phyloP scores from a whole-genome alignment of 2,797 vertebrate genomes.

The Takifugu ocellatus region DNA sequence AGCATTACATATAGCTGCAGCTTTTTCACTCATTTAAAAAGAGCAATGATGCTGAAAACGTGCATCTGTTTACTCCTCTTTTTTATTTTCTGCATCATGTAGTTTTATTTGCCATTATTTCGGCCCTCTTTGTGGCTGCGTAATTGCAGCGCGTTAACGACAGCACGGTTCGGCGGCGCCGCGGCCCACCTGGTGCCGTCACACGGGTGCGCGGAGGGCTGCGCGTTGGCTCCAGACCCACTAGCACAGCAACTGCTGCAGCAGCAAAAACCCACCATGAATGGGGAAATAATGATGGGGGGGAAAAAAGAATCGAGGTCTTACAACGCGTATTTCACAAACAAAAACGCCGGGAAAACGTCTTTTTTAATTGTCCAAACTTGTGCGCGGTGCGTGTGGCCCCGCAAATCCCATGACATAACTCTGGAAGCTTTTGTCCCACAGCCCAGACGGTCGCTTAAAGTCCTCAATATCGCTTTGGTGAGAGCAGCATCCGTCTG shows the following conservation, averaged over 20 bases:
- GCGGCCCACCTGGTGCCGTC: slow-evolving; percentile 77
- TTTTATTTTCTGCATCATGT: slow-evolving; percentile 94
- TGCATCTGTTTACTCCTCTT: slow-evolving; percentile 93
- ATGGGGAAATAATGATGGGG: too few relatives aligned
- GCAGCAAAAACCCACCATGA: neutral
- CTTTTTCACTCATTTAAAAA: slow-evolving; percentile 65
- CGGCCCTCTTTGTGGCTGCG: slow-evolving; percentile 77
- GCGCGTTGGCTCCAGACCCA: neutral
- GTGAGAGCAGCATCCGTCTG: neutral
- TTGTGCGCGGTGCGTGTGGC: slow-evolving; percentile 20
- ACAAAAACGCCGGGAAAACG: slow-evolving; percentile 10
- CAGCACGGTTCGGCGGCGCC: slow-evolving; percentile 72
- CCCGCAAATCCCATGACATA: slow-evolving; percentile 34
- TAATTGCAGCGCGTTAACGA: slow-evolving; percentile 76
- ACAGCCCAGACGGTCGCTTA: slow-evolving; percentile 29
- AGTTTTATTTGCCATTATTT: slow-evolving; percentile 92
- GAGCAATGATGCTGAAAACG: slow-evolving; percentile 88
- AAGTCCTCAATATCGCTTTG: slow-evolving; percentile 44
- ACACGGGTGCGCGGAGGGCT: slow-evolving; percentile 26
- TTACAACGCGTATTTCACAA: too few relatives aligned
- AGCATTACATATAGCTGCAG: neutral
- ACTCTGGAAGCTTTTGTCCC: slow-evolving; percentile 25
- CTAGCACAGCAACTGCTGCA: neutral
- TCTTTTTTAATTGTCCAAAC: slow-evolving; percentile 17
- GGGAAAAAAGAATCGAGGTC: too few relatives aligned